A percentile compares a stretch with the other conserved stretches of the same genome.
Conservation (phyloP, 2,113 vertebrate genomes). For the Zonotrichia leucophrys region DNA sequence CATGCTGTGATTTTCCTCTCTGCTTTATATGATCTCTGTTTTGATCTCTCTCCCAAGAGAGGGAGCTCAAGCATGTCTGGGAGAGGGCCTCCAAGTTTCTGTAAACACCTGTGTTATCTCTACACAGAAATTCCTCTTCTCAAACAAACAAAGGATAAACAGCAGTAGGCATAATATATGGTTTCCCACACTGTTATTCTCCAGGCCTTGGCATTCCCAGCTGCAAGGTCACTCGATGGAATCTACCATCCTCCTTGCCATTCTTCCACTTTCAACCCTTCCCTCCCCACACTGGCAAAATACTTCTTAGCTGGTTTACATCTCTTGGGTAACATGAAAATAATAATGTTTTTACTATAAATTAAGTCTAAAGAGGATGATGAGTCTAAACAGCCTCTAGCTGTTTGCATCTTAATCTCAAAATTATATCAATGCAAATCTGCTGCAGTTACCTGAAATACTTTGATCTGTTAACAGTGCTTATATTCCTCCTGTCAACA, state of each 20-base stretch:
- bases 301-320: background rate
- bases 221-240: background rate
- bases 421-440: background rate
- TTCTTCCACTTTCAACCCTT: background rate
- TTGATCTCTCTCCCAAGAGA: background rate
- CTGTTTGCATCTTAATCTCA: background rate
- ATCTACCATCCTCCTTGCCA: background rate
- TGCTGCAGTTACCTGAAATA: background rate
- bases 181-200: background rate
- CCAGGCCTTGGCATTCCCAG: background rate
- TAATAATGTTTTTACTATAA: background rate
- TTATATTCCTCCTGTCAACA: background rate
- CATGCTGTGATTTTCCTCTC: background rate
- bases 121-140: background rate
- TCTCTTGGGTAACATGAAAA: background rate
- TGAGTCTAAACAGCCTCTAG: background rate
- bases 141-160: background rate
- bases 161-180: background rate
- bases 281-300: background rate
- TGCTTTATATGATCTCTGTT: background rate
- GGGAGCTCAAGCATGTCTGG: background rate
- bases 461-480: background rate
- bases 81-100: background rate
- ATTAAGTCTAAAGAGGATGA: background rate
- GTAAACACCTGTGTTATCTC: background rate